Conservation (phyloP, 2,797 vertebrate genomes). For the Agapornis canus region DNA sequence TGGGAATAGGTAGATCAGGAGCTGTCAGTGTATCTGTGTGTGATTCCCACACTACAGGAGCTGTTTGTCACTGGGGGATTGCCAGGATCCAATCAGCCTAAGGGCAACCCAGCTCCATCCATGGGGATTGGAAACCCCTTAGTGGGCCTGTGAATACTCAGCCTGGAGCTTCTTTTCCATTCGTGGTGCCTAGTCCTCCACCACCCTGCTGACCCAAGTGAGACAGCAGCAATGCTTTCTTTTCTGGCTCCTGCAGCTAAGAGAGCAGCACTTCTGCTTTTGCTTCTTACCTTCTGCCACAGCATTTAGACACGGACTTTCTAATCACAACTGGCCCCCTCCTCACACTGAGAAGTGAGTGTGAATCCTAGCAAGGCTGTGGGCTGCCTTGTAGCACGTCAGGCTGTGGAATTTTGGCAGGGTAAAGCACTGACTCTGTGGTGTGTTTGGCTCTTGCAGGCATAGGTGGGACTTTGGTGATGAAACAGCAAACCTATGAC, state of each 20-base stretch:
- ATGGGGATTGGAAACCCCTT: not conserved
- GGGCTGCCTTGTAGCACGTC: rapidly evolving
- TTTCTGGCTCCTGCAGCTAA: not conserved
- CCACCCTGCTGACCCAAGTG: not conserved
- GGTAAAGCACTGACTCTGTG: rapidly evolving
- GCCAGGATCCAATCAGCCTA: not conserved
- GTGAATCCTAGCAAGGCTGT: not conserved
- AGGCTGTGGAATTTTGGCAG: not conserved
- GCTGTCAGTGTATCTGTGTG: rapidly evolving
- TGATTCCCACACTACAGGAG: not conserved
- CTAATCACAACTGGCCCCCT: not conserved
- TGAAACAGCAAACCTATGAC: not conserved
- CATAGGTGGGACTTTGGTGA: not conserved
- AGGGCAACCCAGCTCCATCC: not conserved
- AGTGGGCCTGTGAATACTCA: not conserved
- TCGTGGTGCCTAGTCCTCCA: not conserved
- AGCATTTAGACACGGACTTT: not conserved
- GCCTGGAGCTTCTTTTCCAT: not conserved
- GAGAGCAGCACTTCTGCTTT: not conserved
- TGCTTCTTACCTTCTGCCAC: not conserved
- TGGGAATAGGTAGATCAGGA: not conserved
- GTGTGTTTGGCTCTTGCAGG: not conserved
- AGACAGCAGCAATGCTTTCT: not conserved
- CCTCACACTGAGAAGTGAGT: not conserved
- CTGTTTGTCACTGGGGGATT: not conserved